phyloP scores from a whole-genome alignment of 1,140 invertebrate genomes.

The Macrobrachium nipponense region DNA sequence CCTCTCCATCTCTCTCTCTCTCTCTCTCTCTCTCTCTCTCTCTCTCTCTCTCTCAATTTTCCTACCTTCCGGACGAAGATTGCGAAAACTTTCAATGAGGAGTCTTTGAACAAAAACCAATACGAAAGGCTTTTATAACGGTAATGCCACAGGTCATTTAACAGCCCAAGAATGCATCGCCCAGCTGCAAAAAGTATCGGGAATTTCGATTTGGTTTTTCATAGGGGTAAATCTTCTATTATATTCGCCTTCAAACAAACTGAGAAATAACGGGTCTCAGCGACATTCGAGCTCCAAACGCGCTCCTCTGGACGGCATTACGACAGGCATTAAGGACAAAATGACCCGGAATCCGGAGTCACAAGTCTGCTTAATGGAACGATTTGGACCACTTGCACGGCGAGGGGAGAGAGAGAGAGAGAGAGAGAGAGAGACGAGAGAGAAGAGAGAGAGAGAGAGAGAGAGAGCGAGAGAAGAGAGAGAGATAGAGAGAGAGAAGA shows the following conservation, averaged over 20 bases:
- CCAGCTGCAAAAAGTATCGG: too few relatives aligned
- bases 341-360: conserved; percentile 63
- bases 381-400: conserved; percentile 58
- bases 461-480: conserved; percentile 14
- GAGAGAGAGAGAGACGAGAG: background rate
- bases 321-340: conserved; percentile 63
- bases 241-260: conserved; percentile 37
- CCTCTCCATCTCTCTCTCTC: background rate
- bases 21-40: conserved; percentile 37
- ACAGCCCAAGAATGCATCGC: too few relatives aligned
- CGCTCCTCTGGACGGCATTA: conserved; percentile 57
- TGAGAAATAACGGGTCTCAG: conserved; percentile 47
- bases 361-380: conserved; percentile 63
- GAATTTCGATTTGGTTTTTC: too few relatives aligned
- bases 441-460: background rate
- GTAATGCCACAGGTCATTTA: too few relatives aligned
- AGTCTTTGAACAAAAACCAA: too few relatives aligned
- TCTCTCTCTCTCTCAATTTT: conserved; percentile 22
- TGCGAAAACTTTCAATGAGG: background rate
- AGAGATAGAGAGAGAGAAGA: conserved; percentile 26
- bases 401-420: conserved; percentile 38
- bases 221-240: too few relatives aligned
- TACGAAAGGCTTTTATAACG: too few relatives aligned
- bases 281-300: conserved; percentile 35
- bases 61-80: background rate